Percentiles rank a stretch among this genome's conserved stretches.
These are phyloP conservation scores for Rotaria macrura DNA, from an alignment of 2,888 invertebrate genomes.

Conservation along the genomic window DNA sequence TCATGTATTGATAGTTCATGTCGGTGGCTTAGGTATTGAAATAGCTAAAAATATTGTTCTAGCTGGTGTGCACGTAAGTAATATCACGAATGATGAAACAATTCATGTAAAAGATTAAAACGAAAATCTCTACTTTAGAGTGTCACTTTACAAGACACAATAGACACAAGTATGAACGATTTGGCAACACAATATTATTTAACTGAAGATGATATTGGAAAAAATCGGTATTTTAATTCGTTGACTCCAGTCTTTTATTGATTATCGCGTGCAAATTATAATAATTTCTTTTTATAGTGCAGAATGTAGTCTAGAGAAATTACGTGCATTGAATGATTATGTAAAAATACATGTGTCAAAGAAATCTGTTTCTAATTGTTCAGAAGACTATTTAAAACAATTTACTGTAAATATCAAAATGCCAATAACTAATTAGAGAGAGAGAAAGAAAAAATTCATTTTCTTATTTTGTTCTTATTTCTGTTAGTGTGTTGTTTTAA, in stretches of 20 bases:
- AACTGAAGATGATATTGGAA: constrained; percentile 68
- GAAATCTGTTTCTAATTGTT: constrained; percentile 57
- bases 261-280: too few species aligned
- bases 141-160: background rate
- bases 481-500: constrained; percentile 28
- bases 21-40: constrained; percentile 84
- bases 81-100: too few species aligned
- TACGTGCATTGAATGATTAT: constrained; percentile 80
- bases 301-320: constrained; percentile 64
- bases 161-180: constrained; percentile 53
- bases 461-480: background rate
- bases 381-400: constrained; percentile 56
- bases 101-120: too few species aligned
- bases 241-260: too few species aligned
- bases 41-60: constrained; percentile 82
- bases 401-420: background rate
- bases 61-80: constrained; percentile 67
- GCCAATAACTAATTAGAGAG: background rate
- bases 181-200: constrained; percentile 81
- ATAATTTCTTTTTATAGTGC: too few species aligned
- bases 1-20: constrained; percentile 72
- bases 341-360: constrained; percentile 60
- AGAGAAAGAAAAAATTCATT: background rate
- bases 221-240: constrained; percentile 60
- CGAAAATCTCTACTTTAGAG: background rate